Conservation (phyloP, 2,888 invertebrate genomes). For the Protonemura montana region DNA sequence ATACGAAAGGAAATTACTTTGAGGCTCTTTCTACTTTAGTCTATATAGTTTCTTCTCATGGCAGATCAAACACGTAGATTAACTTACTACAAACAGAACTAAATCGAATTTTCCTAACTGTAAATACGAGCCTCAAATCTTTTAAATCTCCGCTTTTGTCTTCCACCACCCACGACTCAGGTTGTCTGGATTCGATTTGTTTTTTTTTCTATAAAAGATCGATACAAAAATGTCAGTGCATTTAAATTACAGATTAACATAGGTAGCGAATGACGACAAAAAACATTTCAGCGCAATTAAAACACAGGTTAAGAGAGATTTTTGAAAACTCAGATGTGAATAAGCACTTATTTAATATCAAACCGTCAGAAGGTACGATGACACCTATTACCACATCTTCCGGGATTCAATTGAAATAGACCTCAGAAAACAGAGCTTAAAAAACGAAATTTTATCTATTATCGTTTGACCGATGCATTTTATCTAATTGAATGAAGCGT, state of each 20-base stretch:
- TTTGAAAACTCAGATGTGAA: too few species aligned
- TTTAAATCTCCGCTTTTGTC: slow-evolving; percentile 19
- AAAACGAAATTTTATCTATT: neutral
- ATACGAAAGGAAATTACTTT: slow-evolving; percentile 31
- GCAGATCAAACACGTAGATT: slow-evolving; percentile 1
- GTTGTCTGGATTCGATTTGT: neutral
- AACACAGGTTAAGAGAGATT: too few species aligned
- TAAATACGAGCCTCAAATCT: neutral
- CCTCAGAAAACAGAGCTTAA: neutral
- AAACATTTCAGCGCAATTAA: too few species aligned
- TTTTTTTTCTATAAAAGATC: too few species aligned
- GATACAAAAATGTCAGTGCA: too few species aligned
- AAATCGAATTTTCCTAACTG: slow-evolving; percentile 8
- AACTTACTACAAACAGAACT: slow-evolving; percentile 27
- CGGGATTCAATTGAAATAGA: too few species aligned
- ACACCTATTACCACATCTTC: too few species aligned
- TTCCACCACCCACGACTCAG: neutral
- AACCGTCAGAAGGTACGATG: too few species aligned
- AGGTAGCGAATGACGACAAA: too few species aligned
- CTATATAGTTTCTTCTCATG: neutral
- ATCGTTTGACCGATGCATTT: neutral
- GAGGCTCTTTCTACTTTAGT: slow-evolving; percentile 20
- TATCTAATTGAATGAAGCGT: neutral
- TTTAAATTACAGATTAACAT: too few species aligned
- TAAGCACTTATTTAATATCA: too few species aligned